A percentile compares a stretch with the other conserved stretches of the same genome.
Conservation (phyloP, 2,888 invertebrate genomes). For the Cloeon dipterum region DNA sequence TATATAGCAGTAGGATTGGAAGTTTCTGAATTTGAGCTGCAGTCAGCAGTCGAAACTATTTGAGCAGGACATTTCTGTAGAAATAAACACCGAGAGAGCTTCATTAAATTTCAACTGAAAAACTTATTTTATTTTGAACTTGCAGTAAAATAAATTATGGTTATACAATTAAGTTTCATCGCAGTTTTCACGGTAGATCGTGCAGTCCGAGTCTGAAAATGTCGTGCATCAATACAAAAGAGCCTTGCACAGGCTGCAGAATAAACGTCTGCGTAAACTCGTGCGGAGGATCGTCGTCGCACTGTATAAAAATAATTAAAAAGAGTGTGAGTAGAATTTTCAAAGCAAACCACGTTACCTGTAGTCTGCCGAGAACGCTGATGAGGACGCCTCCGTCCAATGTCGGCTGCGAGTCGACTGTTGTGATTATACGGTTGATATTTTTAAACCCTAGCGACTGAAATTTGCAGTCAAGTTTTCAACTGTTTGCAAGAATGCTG, state of each 20-base stretch:
- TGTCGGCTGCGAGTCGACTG: slow-evolving; percentile 91
- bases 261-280: slow-evolving; percentile 85
- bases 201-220: slow-evolving; percentile 90
- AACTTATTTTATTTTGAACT: no score
- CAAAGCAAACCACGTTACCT: no score
- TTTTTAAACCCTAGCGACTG: slow-evolving; percentile 82
- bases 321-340: no score
- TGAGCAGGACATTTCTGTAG: no score
- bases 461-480: no score
- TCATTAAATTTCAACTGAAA: no score
- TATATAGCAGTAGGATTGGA: no score
- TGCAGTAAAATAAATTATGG: no score
- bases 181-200: slow-evolving; percentile 39
- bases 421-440: slow-evolving; percentile 76
- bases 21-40: no score
- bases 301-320: slow-evolving; percentile 35
- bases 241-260: slow-evolving; percentile 60
- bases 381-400: slow-evolving; percentile 92
- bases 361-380: slow-evolving; percentile 85
- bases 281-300: slow-evolving; percentile 90
- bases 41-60: no score
- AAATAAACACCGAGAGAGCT: no score
- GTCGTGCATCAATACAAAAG: slow-evolving; percentile 87
- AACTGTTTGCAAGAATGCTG: not conserved
- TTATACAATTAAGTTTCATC: no score